Base-by-base conservation (phyloP, 2,888 invertebrate species). In the Xestoiulus laeticollis region DNA sequence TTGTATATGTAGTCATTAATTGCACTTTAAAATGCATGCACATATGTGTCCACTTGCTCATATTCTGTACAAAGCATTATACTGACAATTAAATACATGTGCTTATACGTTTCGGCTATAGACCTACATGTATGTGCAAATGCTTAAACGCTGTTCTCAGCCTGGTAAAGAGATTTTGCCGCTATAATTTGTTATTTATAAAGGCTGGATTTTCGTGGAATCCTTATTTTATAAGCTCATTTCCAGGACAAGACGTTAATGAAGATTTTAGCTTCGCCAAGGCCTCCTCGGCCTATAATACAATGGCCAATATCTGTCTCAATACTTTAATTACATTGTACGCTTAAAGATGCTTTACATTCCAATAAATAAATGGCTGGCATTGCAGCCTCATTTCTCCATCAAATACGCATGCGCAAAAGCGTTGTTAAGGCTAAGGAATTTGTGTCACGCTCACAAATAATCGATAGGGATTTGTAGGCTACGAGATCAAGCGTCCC, bases 381-480 rank as follows among this genome's bases (percentile, higher is more conserved):
- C 16, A 48, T 14, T 14, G 16, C 16, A 16, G 48, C 16, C 48
- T 48, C 16, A n/a, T n/a, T n/a, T n/a, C 59, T 59, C 59, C 59
- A n/a, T 1, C 2, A 22, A n/a, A 14, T n/a, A 8, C 59, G 3
- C 1, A n/a, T 22, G 22, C 59, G 59, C 59, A 59, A n/a, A 22
- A n/a, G 59, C 59, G 59, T 59, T 8, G n/a, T 59, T n/a, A 5
- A 59, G 59, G 59, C 22, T 22, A 59, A 59, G 59, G 59, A 59
- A 59, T 59, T 59, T 59, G 59, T 59, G 59, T 59, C 59, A 59
- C 14, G 59, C 59, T 59, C 59, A 19, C 19, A 59, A 59, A 59
- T 59, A 59, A 59, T 59, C 59, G 59, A 59, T 59, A 59, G 22
- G 22, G 59, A 59, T 59, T 59, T 59, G 59, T 59, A 59, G 59